phyloP scores from a whole-genome alignment of 2,113 vertebrate genomes.

The Cygnus buccinator region DNA sequence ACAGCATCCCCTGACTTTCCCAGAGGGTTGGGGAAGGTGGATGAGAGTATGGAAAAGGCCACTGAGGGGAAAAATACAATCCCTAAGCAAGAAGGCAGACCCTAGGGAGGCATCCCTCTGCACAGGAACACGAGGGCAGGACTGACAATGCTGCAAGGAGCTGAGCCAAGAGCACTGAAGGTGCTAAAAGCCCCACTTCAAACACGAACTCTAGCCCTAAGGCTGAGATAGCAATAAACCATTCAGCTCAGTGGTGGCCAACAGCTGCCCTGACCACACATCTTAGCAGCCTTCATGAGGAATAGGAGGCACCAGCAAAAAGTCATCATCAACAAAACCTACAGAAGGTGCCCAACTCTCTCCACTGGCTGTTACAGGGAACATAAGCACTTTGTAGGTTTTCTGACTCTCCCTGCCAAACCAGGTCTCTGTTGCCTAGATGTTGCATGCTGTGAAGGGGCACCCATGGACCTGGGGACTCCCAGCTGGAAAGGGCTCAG shows the following conservation, averaged over 20 bases:
- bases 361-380: neutral
- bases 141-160: neutral
- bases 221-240: neutral
- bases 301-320: neutral
- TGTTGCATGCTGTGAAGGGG: neutral
- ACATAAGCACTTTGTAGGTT: neutral
- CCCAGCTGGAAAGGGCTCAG: neutral
- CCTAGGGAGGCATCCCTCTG: neutral
- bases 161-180: neutral
- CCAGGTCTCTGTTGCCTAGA: neutral
- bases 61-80: neutral
- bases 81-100: neutral
- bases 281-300: neutral
- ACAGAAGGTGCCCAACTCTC: neutral
- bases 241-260: neutral
- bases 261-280: accelerated
- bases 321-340: neutral
- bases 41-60: neutral
- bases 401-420: neutral
- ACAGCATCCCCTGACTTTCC: neutral
- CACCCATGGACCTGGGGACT: neutral
- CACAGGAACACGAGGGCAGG: neutral
- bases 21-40: neutral
- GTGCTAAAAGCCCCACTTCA: neutral
- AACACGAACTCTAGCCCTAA: neutral